Percentiles rank a stretch among this genome's conserved stretches.
Conservation (phyloP, 2,888 invertebrate genomes). For the Agrypnus murinus region DNA sequence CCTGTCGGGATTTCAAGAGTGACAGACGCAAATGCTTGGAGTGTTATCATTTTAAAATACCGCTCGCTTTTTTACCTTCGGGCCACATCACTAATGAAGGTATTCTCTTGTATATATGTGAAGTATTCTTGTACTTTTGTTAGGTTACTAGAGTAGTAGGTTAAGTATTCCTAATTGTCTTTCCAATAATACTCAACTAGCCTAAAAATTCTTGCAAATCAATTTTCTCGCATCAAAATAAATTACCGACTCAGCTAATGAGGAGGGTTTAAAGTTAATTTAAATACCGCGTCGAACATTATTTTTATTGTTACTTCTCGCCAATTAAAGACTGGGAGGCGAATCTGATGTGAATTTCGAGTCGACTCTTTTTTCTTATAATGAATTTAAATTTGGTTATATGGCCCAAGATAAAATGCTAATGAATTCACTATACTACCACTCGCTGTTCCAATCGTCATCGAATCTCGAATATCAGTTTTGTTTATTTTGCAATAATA, state of each 20-base stretch:
- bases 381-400: conserved; percentile 43
- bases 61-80: conserved; percentile 3
- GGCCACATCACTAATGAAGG: conserved; percentile 26
- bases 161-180: neutral
- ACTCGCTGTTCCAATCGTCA: too few relatives aligned
- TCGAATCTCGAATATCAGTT: conserved; percentile 27
- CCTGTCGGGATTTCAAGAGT: conserved; percentile 14
- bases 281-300: conserved; percentile 39
- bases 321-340: conserved; percentile 40
- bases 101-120: conserved; percentile 20
- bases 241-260: conserved; percentile 33
- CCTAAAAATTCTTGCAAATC: too few relatives aligned
- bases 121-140: neutral
- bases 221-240: too few relatives aligned
- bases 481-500: conserved; percentile 6
- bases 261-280: conserved; percentile 39
- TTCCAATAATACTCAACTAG: too few relatives aligned
- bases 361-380: conserved; percentile 31
- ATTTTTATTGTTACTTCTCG: conserved; percentile 45
- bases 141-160: conserved; percentile 26
- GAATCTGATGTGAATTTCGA: conserved; percentile 43
- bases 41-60: conserved; percentile 36
- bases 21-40: conserved; percentile 33
- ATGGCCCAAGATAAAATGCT: conserved; percentile 43
- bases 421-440: conserved; percentile 37